Evolutionary conservation across 2,113 vertebrate genomes (phyloP).

Genomic region (Marmota flaviventris): DNA sequence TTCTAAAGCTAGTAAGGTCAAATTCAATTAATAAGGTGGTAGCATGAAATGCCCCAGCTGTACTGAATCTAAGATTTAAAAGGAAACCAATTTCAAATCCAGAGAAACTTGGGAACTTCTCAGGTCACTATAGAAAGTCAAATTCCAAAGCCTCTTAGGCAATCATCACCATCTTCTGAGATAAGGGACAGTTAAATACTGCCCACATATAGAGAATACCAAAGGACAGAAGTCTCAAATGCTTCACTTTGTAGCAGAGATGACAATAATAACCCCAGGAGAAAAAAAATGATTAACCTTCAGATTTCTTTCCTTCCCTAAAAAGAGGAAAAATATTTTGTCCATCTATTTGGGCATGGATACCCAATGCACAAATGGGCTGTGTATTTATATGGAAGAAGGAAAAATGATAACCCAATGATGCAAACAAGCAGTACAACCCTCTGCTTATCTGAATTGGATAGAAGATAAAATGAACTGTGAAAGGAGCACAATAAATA

Average conservation of each 20-base stretch:
- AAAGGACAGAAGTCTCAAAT: slow-evolving; percentile 35
- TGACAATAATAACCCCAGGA: slow-evolving; percentile 6
- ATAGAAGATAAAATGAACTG: slow-evolving; percentile 53
- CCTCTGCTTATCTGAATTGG: slow-evolving; percentile 38
- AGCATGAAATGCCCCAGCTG: slow-evolving; percentile 48
- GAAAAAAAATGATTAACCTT: slow-evolving; percentile 22
- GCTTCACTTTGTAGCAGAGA: slow-evolving; percentile 23
- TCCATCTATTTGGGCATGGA: slow-evolving; percentile 6
- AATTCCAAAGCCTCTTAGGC: not conserved
- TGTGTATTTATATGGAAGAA: not conserved
- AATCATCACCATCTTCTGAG: not conserved
- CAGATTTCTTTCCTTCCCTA: slow-evolving; percentile 30
- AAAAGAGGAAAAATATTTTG: slow-evolving; percentile 20
- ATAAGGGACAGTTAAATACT: slow-evolving; percentile 22
- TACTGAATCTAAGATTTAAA: slow-evolving; percentile 48
- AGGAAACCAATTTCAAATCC: slow-evolving; percentile 56
- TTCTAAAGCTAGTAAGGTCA: slow-evolving; percentile 54
- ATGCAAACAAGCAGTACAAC: slow-evolving; percentile 11
- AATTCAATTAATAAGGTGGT: not conserved
- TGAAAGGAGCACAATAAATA: slow-evolving; percentile 63
- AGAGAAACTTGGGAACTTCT: slow-evolving; percentile 50
- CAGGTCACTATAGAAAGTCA: not conserved
- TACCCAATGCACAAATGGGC: not conserved
- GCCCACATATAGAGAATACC: not conserved
- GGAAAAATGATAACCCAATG: not conserved